phyloP scores from a whole-genome alignment of 2,797 vertebrate species.

The Pangasius mekongensis region DNA sequence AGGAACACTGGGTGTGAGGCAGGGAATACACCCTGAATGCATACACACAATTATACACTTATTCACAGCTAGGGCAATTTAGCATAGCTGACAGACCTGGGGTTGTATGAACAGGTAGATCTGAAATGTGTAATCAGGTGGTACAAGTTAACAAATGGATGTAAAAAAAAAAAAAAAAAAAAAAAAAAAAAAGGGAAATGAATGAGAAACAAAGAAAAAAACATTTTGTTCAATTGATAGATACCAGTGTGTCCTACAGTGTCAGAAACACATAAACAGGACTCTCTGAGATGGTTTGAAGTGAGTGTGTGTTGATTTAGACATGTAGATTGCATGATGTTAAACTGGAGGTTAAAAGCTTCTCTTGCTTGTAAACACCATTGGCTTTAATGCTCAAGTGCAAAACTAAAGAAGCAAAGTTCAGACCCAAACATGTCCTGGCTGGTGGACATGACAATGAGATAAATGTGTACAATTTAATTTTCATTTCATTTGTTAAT shows the following conservation, averaged over 20 bases:
- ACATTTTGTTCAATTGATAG: not conserved
- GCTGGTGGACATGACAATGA: not conserved
- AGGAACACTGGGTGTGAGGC: not conserved
- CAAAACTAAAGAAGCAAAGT: not conserved
- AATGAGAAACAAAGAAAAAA: not conserved
- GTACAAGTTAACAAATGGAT: not conserved
- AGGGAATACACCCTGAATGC: not conserved
- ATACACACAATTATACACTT: not conserved
- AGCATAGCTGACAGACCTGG: not conserved
- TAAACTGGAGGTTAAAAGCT: not conserved
- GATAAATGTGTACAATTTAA: not conserved
- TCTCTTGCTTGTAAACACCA: not conserved
- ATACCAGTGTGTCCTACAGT: not conserved
- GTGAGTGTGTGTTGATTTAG: not conserved
- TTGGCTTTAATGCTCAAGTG: not conserved
- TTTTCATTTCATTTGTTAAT: conserved; percentile 10
- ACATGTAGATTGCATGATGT: not conserved
- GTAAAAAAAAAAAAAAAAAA: not conserved
- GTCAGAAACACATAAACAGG: not conserved
- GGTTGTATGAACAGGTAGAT: not conserved
- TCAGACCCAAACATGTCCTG: not conserved
- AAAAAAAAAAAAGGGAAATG: not conserved
- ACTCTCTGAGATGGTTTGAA: too few species aligned
- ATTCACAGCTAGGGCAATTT: not conserved
- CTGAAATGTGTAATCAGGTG: not conserved